Percentiles rank a stretch among this genome's conserved stretches.
These are phyloP conservation scores for Ictidomys tridecemlineatus DNA, from an alignment of 2,113 vertebrate genomes.

Conservation along the genomic window DNA sequence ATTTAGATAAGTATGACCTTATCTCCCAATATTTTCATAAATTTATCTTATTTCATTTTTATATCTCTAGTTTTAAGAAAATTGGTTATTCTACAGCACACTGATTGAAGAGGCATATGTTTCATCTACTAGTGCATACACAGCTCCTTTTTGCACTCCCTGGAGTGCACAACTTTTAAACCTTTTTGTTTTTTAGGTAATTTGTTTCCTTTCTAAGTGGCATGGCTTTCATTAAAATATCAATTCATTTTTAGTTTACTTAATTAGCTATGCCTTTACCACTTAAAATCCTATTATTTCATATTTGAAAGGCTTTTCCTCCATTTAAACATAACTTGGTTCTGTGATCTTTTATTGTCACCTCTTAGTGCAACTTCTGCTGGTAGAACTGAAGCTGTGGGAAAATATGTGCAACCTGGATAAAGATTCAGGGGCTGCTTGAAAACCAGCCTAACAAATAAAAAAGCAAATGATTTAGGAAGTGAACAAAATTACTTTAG, in stretches of 20 bases:
- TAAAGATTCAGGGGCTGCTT: background rate
- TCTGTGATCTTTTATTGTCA: slow-evolving; percentile 17
- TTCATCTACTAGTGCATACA: background rate
- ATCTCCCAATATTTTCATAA: background rate
- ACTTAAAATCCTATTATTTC: slow-evolving; percentile 66
- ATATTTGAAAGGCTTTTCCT: slow-evolving; percentile 49
- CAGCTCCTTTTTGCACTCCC: background rate
- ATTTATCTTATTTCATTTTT: slow-evolving; percentile 31
- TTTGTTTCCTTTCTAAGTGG: slow-evolving; percentile 47
- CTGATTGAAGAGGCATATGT: background rate
- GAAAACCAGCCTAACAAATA: slow-evolving; percentile 33
- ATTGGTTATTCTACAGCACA: background rate
- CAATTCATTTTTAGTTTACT: slow-evolving; percentile 57
- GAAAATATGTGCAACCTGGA: background rate
- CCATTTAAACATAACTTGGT: slow-evolving; percentile 43
- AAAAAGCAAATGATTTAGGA: slow-evolving; percentile 31
- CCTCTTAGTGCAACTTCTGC: background rate
- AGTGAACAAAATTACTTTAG: slow-evolving; percentile 47
- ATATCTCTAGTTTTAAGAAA: slow-evolving; percentile 40
- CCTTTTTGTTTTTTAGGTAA: background rate
- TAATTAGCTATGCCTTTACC: slow-evolving; percentile 51
- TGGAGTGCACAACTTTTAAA: slow-evolving; percentile 2
- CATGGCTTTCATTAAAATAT: slow-evolving; percentile 58
- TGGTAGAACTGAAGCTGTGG: slow-evolving; percentile 24
- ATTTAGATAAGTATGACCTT: background rate